Base-by-base conservation (phyloP, 2,797 vertebrate species). In the Lateolabrax maculatus region DNA sequence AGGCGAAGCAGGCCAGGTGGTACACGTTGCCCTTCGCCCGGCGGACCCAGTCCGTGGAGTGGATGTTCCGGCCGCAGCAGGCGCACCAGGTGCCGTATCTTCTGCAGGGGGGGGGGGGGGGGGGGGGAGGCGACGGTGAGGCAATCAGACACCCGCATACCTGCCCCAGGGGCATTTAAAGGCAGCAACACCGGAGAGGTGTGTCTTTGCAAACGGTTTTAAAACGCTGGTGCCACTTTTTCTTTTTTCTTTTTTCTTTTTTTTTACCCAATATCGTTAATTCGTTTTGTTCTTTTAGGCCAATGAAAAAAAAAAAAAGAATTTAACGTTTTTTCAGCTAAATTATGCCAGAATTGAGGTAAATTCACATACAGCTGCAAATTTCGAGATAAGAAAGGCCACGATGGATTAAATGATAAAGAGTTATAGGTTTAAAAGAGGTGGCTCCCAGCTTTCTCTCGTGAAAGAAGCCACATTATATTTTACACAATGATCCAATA, bases 11-110 rank as follows among this genome's bases (percentile, higher is more conserved):
- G 0, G 98, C 97, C 95, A 99, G 84, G 91, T 99, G 98, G 44
- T 98, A 99, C 0, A 99, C 97, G 3, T 96, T 97, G 0, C 98
- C 98, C 34, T 97, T 98, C 0, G 98, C 98, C 90, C 97, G 92
- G 18, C 98, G 97, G 31, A 99, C 97, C 98, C 98, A 99, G 95
- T 99, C 98, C 0, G 97, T 98, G 70, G 98, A 94, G 68, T 97
- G 97, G 84, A 99, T 96, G 83, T 96, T 96, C 60, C 97, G 92
- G 53, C 98, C 97, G 52, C 98, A 99, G 78, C 97, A 97, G 5
- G 97, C 96, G 56, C 98, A 99, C 89, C 97, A 97, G 0, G 97
- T 97, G 67, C 97, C 97, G 49, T 96, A 98, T 34, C 97, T 96
- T 95, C 98, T 99, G 90, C 86, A 77, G 68, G 69, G 27, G n/a